Conservation (phyloP, 2,888 invertebrate species). For the Elysia crispata region DNA sequence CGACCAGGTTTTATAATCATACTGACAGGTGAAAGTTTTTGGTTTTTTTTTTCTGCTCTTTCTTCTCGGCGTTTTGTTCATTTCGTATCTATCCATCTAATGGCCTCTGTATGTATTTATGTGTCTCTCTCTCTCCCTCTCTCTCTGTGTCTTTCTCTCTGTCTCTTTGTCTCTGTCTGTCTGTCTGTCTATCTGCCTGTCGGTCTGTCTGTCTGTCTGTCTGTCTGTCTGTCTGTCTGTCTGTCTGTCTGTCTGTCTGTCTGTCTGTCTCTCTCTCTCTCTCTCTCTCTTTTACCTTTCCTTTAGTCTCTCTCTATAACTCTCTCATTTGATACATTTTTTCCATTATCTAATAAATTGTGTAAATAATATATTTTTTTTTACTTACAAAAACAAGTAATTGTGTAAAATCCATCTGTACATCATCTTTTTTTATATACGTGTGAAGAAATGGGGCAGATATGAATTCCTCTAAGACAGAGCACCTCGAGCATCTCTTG, state of each 20-base stretch:
- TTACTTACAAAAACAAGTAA: too few relatives aligned
- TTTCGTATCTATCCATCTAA: too few relatives aligned
- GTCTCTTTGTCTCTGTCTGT: too few relatives aligned
- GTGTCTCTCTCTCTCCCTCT: too few relatives aligned
- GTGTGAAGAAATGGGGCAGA: too few relatives aligned
- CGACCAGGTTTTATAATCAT: background rate
- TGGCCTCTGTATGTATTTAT: too few relatives aligned
- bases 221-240: slow-evolving; percentile 9
- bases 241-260: background rate
- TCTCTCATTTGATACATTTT: background rate
- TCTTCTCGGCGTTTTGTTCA: too few relatives aligned
- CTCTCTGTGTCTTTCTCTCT: too few relatives aligned
- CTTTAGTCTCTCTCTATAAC: slow-evolving; percentile 3
- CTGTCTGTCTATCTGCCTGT: background rate
- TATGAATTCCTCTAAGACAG: too few relatives aligned
- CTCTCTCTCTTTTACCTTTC: background rate
- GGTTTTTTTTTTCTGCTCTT: background rate
- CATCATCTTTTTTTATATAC: too few relatives aligned
- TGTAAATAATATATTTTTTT: too few relatives aligned
- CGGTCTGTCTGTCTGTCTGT: background rate
- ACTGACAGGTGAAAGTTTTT: background rate
- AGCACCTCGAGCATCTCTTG: background rate
- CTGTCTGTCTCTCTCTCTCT: background rate
- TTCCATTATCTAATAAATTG: slow-evolving; percentile 14
- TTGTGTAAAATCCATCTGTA: too few relatives aligned